Conservation (phyloP, 2,797 vertebrate species). For the Harpagifer antarcticus region DNA sequence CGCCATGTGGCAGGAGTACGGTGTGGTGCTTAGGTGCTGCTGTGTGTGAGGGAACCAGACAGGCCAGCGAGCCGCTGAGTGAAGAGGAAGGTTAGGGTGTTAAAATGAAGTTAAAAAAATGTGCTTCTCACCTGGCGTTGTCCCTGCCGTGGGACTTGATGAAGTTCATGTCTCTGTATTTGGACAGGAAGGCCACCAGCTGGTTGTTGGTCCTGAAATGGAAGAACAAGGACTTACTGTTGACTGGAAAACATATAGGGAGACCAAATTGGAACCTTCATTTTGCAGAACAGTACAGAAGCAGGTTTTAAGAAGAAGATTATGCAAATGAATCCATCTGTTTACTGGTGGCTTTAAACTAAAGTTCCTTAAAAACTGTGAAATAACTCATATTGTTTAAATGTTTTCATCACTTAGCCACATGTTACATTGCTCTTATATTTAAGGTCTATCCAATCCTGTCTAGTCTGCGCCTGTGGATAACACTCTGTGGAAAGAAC, state of each 20-base stretch:
- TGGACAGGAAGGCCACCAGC: conserved; percentile 96
- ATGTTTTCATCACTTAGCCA: too few species aligned
- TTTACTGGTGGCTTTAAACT: neutral
- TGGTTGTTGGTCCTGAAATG: conserved; percentile 93
- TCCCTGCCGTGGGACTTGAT: conserved; percentile 98
- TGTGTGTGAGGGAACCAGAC: conserved; percentile 33
- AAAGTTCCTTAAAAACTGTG: neutral
- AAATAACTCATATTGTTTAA: neutral
- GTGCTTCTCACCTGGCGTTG: conserved; percentile 91
- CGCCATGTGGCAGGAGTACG: conserved; percentile 43
- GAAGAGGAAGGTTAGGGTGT: conserved; percentile 8
- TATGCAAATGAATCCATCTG: conserved; percentile 24
- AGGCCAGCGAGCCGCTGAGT: conserved; percentile 13
- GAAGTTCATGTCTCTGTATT: conserved; percentile 98
- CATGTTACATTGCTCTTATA: too few species aligned
- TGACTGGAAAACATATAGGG: conserved; percentile 49
- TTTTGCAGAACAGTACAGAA: conserved; percentile 26
- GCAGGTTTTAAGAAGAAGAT: conserved; percentile 7
- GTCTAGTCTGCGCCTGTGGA: too few species aligned
- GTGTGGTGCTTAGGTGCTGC: conserved; percentile 24
- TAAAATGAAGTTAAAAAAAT: conserved; percentile 34
- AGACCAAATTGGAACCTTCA: conserved; percentile 7
- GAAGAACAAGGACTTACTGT: conserved; percentile 37
- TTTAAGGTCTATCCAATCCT: too few species aligned
- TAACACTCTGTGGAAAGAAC: too few species aligned